These are phyloP conservation scores for Pantala flavescens DNA, from an alignment of 1,140 invertebrate genomes.

Conservation along the genomic window DNA sequence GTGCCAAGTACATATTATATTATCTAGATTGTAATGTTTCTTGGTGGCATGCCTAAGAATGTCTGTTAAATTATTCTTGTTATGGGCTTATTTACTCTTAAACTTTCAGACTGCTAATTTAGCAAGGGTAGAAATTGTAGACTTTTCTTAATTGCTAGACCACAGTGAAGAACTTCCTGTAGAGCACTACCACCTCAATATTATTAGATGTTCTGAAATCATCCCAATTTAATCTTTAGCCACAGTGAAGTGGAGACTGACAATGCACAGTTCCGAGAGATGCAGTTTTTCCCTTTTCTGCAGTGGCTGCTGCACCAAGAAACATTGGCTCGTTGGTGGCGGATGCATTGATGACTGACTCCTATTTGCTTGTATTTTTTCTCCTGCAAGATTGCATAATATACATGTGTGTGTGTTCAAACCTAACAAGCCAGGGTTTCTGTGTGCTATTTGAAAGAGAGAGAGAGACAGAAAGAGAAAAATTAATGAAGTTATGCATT, in stretches of 20 bases:
- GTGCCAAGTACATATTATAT: conserved; percentile 18
- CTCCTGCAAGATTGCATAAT: background rate
- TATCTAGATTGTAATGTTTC: conserved; percentile 24
- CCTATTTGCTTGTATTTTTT: conserved; percentile 14
- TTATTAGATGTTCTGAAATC: background rate
- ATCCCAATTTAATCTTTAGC: background rate
- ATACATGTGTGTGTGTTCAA: background rate
- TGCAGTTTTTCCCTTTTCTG: conserved; percentile 14
- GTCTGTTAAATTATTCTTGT: conserved; percentile 12
- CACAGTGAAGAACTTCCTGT: conserved; percentile 11
- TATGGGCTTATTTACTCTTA: conserved; percentile 15
- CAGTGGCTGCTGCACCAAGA: conserved; percentile 28
- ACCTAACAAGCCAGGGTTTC: conserved; percentile 28
- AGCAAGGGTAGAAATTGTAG: conserved; percentile 12
- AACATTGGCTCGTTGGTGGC: conserved; percentile 44
- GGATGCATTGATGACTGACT: conserved; percentile 15
- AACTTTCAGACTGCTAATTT: conserved; percentile 13
- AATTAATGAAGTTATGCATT: background rate
- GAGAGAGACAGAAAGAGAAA: background rate
- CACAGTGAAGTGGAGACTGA: background rate
- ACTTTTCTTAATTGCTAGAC: conserved; percentile 15
- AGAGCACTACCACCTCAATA: background rate
- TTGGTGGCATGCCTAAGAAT: conserved; percentile 28
- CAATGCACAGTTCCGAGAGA: conserved; percentile 16
- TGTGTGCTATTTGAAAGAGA: conserved; percentile 20